phyloP scores from a whole-genome alignment of 2,113 vertebrate species.

The Muntiacus reevesi region DNA sequence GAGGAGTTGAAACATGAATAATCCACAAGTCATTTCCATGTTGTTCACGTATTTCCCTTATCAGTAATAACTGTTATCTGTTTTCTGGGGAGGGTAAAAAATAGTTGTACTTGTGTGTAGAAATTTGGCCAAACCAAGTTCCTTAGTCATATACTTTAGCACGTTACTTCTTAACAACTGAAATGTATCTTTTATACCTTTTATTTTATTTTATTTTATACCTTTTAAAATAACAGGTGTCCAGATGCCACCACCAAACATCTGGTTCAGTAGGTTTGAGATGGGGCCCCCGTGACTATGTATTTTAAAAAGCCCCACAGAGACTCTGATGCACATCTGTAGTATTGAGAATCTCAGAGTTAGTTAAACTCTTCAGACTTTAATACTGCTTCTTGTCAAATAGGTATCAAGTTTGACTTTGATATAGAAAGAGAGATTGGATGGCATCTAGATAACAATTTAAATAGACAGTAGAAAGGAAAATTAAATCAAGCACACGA shows the following conservation, averaged over 20 bases:
- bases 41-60: background rate
- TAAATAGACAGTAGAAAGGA: conserved; percentile 55
- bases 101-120: background rate
- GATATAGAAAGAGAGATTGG: conserved; percentile 58
- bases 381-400: conserved; percentile 60
- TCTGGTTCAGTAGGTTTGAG: background rate
- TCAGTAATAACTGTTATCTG: background rate
- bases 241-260: background rate
- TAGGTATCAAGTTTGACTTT: conserved; percentile 64
- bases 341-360: conserved; percentile 42
- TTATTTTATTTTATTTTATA: background rate
- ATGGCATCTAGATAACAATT: conserved; percentile 58
- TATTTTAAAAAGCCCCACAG: background rate
- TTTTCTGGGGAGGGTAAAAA: background rate
- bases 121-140: background rate
- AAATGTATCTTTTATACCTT: background rate
- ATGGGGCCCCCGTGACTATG: background rate
- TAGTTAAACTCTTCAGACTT: conserved; percentile 64
- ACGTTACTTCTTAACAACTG: background rate
- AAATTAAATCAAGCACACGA: conserved; percentile 61
- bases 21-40: background rate
- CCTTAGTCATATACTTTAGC: background rate
- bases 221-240: background rate
- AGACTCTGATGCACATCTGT: background rate
- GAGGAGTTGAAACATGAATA: background rate